Evolutionary conservation across 2,113 vertebrate species (phyloP).

Genomic region (Cavia porcellus): DNA sequence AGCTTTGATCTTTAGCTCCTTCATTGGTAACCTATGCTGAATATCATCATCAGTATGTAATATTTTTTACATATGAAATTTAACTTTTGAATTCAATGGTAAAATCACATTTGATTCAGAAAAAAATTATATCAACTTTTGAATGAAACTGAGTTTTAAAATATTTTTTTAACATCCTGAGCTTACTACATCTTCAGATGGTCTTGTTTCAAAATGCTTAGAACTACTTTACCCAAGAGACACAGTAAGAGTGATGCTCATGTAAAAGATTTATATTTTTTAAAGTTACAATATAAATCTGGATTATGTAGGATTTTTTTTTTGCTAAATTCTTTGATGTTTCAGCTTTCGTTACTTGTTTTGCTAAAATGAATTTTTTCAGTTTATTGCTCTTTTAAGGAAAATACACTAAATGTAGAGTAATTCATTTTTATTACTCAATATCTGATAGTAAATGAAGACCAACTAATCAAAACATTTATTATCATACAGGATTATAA

Average conservation of each 20-base stretch:
- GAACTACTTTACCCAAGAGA: slow-evolving; percentile 43
- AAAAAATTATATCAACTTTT: slow-evolving; percentile 35
- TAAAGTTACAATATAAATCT: slow-evolving; percentile 9
- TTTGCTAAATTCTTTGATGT: slow-evolving; percentile 43
- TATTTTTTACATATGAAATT: slow-evolving; percentile 46
- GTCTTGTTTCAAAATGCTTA: slow-evolving; percentile 21
- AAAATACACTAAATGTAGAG: slow-evolving; percentile 23
- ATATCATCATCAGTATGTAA: slow-evolving; percentile 12
- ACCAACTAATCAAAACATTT: slow-evolving; percentile 1
- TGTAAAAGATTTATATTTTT: slow-evolving; percentile 35
- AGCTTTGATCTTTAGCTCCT: slow-evolving; percentile 14
- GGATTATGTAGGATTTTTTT: slow-evolving; percentile 53
- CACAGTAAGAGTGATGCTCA: slow-evolving; percentile 52
- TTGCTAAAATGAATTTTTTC: slow-evolving; percentile 28
- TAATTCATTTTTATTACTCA: slow-evolving; percentile 50
- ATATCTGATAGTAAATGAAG: background rate
- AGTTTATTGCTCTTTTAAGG: background rate
- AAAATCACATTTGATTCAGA: slow-evolving; percentile 37
- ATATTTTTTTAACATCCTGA: slow-evolving; percentile 8
- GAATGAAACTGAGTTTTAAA: slow-evolving; percentile 53
- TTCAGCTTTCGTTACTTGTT: slow-evolving; percentile 9
- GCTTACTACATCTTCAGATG: background rate
- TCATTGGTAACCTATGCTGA: background rate
- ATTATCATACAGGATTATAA: background rate
- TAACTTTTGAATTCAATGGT: slow-evolving; percentile 48